These are phyloP conservation scores for Salvelinus sp. DNA, from an alignment of 2,113 vertebrate species.

Conservation along the genomic window DNA sequence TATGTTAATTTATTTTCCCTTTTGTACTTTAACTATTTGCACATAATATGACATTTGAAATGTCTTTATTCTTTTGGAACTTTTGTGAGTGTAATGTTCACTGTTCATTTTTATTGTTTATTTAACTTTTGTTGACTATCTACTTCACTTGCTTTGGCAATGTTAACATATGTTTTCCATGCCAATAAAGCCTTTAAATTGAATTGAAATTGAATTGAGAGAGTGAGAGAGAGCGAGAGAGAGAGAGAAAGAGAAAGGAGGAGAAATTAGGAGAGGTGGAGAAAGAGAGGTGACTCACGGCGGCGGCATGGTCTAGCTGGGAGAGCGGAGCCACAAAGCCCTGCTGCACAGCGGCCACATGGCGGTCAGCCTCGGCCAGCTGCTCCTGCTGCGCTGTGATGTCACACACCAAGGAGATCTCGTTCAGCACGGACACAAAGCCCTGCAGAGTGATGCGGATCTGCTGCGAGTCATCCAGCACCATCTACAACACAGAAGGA, in stretches of 20 bases:
- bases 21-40: no score
- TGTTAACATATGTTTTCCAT: no score
- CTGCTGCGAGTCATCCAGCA: constrained; percentile 86
- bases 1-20: no score
- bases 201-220: no score
- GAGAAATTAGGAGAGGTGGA: no score
- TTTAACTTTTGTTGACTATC: no score
- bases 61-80: no score
- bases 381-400: constrained; percentile 69
- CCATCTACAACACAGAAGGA: constrained; percentile 74
- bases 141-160: no score
- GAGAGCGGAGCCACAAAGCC: constrained; percentile 78
- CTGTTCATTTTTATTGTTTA: no score
- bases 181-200: no score
- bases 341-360: constrained; percentile 77
- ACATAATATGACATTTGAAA: no score
- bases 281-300: constrained; percentile 74
- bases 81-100: no score
- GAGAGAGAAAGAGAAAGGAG: not conserved
- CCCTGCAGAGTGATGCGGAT: constrained; percentile 79
- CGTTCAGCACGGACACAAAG: constrained; percentile 76
- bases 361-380: constrained; percentile 69
- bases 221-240: not conserved
- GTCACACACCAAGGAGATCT: constrained; percentile 82
- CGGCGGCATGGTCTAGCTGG: constrained; percentile 79